Percentiles rank a stretch among this genome's conserved stretches.
These are phyloP conservation scores for Podabrus alpinus DNA, from an alignment of 2,888 invertebrate genomes.

Conservation along the genomic window DNA sequence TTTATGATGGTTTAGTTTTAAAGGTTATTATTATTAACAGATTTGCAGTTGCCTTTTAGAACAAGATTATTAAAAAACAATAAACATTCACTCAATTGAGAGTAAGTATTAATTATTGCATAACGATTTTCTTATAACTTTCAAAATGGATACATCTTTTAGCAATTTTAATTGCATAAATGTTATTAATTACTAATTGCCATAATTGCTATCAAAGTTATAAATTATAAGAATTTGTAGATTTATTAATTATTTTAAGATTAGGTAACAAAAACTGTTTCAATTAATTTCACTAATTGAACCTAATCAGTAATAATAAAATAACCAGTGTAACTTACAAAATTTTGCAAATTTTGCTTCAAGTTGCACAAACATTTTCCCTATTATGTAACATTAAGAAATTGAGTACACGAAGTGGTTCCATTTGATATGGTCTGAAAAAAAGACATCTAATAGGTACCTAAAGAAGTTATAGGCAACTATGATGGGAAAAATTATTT, in stretches of 20 bases:
- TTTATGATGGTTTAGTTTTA: not conserved
- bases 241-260: not conserved
- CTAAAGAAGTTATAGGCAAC: not conserved
- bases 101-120: not conserved
- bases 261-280: not conserved
- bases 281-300: not conserved
- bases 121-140: not conserved
- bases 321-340: not conserved
- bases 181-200: not conserved
- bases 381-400: no score
- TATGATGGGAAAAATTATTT: not conserved
- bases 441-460: no score
- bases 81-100: not conserved
- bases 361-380: no score
- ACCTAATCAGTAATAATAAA: not conserved
- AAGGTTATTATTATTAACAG: not conserved
- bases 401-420: no score
- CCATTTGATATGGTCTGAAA: no score
- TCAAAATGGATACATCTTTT: not conserved
- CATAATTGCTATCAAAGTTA: not conserved
- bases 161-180: not conserved
- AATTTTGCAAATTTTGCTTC: no score
- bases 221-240: not conserved
- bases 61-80: not conserved
- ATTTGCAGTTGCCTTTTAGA: not conserved